Conservation (phyloP, 2,113 vertebrate species). For the Rhinolophus sinicus region DNA sequence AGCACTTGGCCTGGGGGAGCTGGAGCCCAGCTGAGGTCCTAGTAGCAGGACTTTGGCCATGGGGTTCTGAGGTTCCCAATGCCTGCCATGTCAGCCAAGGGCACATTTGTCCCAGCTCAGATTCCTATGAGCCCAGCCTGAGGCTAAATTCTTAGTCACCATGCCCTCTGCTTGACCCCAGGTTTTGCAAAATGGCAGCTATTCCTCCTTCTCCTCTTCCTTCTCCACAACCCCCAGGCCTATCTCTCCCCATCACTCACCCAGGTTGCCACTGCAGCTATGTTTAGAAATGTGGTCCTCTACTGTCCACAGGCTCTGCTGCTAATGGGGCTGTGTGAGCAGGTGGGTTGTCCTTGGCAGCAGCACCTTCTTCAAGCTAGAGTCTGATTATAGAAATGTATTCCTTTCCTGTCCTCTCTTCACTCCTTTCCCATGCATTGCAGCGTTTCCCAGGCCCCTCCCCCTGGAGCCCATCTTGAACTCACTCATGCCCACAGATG, state of each 20-base stretch:
- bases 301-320: not conserved
- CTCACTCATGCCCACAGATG: not conserved
- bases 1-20: not conserved
- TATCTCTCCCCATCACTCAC: rapidly evolving
- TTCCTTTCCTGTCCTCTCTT: not conserved
- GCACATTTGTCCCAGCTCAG: not conserved
- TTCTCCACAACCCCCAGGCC: not conserved
- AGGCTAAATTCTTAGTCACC: not conserved
- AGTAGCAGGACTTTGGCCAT: not conserved
- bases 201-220: not conserved
- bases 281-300: not conserved
- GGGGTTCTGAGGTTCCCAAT: not conserved
- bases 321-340: not conserved
- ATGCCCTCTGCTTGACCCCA: not conserved
- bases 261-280: too few species aligned
- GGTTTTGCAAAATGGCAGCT: not conserved
- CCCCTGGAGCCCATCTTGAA: not conserved
- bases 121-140: not conserved
- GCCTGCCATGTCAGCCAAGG: not conserved
- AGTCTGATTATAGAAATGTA: not conserved
- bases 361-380: not conserved
- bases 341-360: too few species aligned
- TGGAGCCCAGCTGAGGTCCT: not conserved
- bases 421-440: not conserved
- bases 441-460: not conserved